Base-by-base conservation (phyloP, 2,888 invertebrate genomes). In the Synergus gifuensis region DNA sequence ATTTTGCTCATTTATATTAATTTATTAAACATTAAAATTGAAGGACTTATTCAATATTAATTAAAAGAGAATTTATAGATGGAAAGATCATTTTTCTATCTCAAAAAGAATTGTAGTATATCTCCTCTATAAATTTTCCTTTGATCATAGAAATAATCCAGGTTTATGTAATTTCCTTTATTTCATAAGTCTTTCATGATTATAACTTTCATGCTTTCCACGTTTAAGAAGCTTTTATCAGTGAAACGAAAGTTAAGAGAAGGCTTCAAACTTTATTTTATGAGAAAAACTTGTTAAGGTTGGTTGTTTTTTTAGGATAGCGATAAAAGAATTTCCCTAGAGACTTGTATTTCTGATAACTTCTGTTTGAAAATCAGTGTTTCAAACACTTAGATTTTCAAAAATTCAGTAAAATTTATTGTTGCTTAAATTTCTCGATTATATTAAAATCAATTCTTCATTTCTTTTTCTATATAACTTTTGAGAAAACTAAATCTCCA, bases 201-300 rank as follows among this genome's bases (percentile, higher is more conserved):
- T 40, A 66, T 18, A 42, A 18, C n/a, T 67, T 67, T 46, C 18
- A 67, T 46, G 3, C 14, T 67, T 44, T 14, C 5, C 14, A 64
- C 40, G n/a, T 36, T 64, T 42, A 36, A 44, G 44, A 67, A 67
- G 8, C 46, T 67, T 28, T 67, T 67, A 67, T 28, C 67, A 40
- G 44, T 2, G 22, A 67, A 67, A 67, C 12, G 1, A 46, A 67
- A 44, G 2, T 67, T 67, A 14, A 11, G 46, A 46, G 4, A 22
- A 44, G 18, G 22, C 12, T 22, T 28, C 12, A 67, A 67, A 67
- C 67, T 67, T 67, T 46, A 18, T 7, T 4, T 60, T 28, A 22
- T 22, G 22, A 22, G 60, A 60, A 60, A 60, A 60, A 22, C 22
- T 22, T 60, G 22, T 60, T 12, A n/a, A 16, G 44, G n/a, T n/a